Evolutionary conservation across 2,797 vertebrate genomes (phyloP), one percentile per base, ranked within the genome.

Genomic region (Spheniscus humboldti): DNA sequence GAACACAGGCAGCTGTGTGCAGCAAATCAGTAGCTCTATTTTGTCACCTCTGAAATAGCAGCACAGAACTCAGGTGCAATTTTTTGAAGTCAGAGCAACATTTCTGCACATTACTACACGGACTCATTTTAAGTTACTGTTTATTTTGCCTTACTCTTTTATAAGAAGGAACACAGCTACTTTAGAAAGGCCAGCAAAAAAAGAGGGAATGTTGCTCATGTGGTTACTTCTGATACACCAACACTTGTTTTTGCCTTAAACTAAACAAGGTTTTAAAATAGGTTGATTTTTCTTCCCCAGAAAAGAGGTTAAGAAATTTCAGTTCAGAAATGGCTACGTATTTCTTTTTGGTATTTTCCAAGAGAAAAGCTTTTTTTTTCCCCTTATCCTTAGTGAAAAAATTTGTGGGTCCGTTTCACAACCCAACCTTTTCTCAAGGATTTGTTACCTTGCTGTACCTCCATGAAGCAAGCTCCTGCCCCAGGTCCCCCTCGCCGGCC

Each of bases 401-500:
- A 37, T 1, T 4, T 9, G 30, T n/a, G 17, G 11, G 19, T 60
- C 23, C 27, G 14, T 72, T 77, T 11, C 7, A 69, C n/a, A 67
- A 6, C 11, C 13, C 62, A 59, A 39, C 23, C 24, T 69, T 75
- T 76, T 6, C 41, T 63, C 31, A 28, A 12, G 52, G 31, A 2
- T 68, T 76, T 66, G 19, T 37, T 35, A 33, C 25, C 35, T 27
- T 20, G 35, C 39, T 33, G 47, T 27, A 33, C 3, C 45, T 45
- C 48, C 33, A 22, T 1, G 45, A 14, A 47, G 83, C 33, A n/a
- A 41, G 48, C n/a, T 78, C 25, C 6, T 3, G 13, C 64, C 7
- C 9, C 1, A 6, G 13, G 11, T 22, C 6, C 3, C 0, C 11
- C 6, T 3, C 2, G 3, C 35, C 8, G 8, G 23, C 62, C 0